Percentiles rank a stretch among this genome's conserved stretches.
Conservation (phyloP, 2,797 vertebrate genomes). For the Sphenodon punctatus region DNA sequence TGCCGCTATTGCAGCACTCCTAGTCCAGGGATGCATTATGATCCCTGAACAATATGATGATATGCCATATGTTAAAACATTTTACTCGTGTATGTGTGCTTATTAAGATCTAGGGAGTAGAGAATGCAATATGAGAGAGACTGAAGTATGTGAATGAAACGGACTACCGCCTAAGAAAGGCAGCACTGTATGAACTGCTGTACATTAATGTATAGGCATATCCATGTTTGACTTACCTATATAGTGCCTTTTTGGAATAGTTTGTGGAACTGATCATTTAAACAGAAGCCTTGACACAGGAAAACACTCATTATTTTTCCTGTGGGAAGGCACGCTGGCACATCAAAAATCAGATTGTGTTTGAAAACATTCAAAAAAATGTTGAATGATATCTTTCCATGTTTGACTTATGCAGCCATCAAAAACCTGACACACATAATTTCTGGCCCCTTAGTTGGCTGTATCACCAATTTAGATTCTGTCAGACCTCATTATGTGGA, state of each 20-base stretch:
- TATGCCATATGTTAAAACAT: too few species aligned
- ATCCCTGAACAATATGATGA: too few species aligned
- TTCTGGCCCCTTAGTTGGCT: conserved; percentile 62
- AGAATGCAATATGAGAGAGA: neutral
- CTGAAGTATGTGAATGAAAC: neutral
- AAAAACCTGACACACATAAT: conserved; percentile 63
- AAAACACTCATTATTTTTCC: conserved; percentile 3
- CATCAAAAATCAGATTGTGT: conserved; percentile 37
- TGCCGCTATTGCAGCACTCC: neutral
- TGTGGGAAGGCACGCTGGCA: conserved; percentile 25
- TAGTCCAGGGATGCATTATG: neutral
- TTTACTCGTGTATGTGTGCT: too few species aligned
- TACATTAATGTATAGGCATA: neutral
- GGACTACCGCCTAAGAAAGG: neutral
- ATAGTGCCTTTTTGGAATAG: neutral
- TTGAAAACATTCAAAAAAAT: conserved; percentile 66
- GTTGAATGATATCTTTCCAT: conserved; percentile 63
- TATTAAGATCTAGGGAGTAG: neutral
- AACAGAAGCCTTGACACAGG: neutral
- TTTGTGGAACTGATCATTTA: neutral
- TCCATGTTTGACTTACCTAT: neutral
- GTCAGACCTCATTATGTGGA: conserved; percentile 68
- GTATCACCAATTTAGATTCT: conserved; percentile 66
- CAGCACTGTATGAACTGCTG: neutral
- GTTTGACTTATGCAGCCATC: conserved; percentile 62